Evolutionary conservation across 2,797 vertebrate species (phyloP).

Genomic region (Anomalospiza imberbis): DNA sequence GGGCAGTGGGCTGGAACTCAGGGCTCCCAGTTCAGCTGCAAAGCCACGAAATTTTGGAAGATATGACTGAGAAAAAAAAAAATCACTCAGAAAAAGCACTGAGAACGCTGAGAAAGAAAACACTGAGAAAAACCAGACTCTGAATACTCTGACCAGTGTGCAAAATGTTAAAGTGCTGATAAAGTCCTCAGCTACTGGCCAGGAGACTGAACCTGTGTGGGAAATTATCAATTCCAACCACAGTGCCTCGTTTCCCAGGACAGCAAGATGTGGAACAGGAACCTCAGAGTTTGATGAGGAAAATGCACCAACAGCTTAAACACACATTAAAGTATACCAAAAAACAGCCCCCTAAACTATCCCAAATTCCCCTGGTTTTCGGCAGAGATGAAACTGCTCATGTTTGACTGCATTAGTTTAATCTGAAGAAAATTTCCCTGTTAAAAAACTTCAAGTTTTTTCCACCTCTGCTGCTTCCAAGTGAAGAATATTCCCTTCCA

Average conservation of each 20-base stretch:
- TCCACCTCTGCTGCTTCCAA: background rate
- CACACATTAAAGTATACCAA: background rate
- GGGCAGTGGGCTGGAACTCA: background rate
- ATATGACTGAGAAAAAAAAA: background rate
- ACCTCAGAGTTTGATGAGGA: background rate
- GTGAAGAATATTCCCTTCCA: background rate
- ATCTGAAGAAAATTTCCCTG: background rate
- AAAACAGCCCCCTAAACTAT: background rate
- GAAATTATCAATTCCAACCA: background rate
- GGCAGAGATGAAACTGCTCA: background rate
- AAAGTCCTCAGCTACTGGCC: background rate
- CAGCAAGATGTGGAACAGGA: background rate
- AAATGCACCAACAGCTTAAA: background rate
- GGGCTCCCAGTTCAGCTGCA: background rate
- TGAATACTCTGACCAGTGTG: rapidly evolving
- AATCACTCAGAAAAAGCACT: background rate
- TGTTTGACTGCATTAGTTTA: background rate
- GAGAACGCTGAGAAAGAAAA: background rate
- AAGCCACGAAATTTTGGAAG: background rate
- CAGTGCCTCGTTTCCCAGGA: background rate
- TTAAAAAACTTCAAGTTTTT: background rate
- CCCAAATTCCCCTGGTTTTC: background rate
- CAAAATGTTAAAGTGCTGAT: background rate
- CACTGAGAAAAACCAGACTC: background rate
- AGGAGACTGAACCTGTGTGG: background rate